A percentile compares a stretch with the other conserved stretches of the same genome.
phyloP scores from a whole-genome alignment of 1,140 invertebrate genomes.

The Steinernema khuongi region DNA sequence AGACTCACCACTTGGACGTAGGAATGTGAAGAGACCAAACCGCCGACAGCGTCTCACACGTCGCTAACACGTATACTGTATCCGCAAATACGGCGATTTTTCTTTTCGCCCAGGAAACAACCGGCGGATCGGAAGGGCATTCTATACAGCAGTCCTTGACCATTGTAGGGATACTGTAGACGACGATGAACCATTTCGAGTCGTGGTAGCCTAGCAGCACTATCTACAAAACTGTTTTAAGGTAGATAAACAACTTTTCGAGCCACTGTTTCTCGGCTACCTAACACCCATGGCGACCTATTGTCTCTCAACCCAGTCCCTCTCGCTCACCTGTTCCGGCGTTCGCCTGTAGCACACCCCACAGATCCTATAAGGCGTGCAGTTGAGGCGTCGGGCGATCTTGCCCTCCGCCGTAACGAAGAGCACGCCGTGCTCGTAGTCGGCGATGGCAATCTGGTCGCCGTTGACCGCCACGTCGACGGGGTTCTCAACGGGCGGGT shows the following conservation, averaged over 20 bases:
- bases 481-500: constrained; percentile 26
- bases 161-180: constrained; percentile 25
- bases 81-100: constrained; percentile 37
- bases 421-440: constrained; percentile 37
- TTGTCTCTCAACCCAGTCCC: too few species aligned
- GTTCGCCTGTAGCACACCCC: constrained; percentile 22
- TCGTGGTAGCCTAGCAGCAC: constrained; percentile 31
- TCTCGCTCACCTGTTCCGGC: too few species aligned
- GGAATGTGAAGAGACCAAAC: constrained; percentile 41
- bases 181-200: constrained; percentile 28
- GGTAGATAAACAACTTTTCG: background rate
- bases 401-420: constrained; percentile 24
- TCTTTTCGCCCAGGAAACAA: constrained; percentile 33
- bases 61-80: constrained; percentile 34
- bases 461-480: constrained; percentile 30
- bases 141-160: constrained; percentile 23
- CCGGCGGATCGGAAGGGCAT: constrained; percentile 29
- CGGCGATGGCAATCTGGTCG: constrained; percentile 30
- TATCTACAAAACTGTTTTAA: constrained; percentile 22
- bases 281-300: too few species aligned
- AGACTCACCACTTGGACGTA: constrained; percentile 27
- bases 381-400: constrained; percentile 16
- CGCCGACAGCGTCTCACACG: constrained; percentile 24
- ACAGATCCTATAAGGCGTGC: constrained; percentile 31
- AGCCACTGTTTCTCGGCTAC: background rate